These are phyloP conservation scores for Tauraco hartlaubi DNA, from an alignment of 2,797 vertebrate species.

Conservation along the genomic window DNA sequence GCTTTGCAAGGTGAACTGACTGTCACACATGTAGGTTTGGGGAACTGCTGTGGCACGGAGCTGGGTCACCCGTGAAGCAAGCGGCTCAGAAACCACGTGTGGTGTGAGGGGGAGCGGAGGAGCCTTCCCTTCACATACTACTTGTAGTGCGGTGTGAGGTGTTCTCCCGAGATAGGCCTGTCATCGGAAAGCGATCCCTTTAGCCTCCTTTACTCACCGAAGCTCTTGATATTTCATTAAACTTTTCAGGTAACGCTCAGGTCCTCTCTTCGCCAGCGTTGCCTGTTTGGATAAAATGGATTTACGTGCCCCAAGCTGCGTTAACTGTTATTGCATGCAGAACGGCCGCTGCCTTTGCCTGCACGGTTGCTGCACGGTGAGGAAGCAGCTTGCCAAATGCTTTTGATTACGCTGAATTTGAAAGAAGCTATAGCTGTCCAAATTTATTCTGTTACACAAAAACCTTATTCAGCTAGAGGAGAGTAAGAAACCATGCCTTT, in stretches of 20 bases:
- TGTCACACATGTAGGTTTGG: no score
- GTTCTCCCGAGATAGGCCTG: fast-evolving
- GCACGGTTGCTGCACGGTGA: neutral
- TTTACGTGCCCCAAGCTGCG: neutral
- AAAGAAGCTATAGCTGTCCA: neutral
- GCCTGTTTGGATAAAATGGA: neutral
- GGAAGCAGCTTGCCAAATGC: neutral
- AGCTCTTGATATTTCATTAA: neutral
- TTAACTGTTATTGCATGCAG: neutral
- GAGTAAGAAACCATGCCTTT: neutral
- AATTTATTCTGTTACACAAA: neutral
- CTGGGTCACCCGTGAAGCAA: neutral
- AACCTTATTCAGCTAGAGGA: neutral
- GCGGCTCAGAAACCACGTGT: neutral
- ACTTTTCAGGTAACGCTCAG: neutral
- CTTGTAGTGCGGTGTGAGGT: fast-evolving
- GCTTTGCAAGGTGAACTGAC: neutral
- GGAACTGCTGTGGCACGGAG: no score
- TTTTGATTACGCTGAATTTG: neutral
- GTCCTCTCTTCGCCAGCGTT: neutral
- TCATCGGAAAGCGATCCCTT: neutral
- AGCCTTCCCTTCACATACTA: fast-evolving
- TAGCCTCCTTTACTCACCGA: neutral
- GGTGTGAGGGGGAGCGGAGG: fast-evolving
- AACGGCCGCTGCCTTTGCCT: neutral